Evolutionary conservation across 2,888 invertebrate genomes (phyloP).

Genomic region (Hypercompe scribonia): DNA sequence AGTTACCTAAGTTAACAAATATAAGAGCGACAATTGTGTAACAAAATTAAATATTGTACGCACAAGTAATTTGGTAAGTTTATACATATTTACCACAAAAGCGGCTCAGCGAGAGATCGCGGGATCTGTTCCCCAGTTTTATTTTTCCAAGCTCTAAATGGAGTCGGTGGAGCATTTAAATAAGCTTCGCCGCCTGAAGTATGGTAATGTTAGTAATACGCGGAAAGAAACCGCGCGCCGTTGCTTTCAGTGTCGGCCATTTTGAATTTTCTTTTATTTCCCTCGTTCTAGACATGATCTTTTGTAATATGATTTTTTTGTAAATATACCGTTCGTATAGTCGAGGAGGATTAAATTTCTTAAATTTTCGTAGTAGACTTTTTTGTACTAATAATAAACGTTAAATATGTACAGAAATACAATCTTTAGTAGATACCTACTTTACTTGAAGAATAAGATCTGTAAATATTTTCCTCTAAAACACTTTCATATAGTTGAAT

Average conservation of each 20-base stretch:
- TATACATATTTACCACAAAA: slow-evolving; percentile 87
- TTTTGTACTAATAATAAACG: background rate
- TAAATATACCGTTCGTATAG: slow-evolving; percentile 14
- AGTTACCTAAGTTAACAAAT: slow-evolving; percentile 24
- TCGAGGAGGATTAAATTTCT: background rate
- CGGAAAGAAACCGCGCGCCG: slow-evolving; percentile 80
- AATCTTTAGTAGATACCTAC: too few relatives aligned
- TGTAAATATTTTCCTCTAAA: background rate
- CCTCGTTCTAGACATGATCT: slow-evolving; percentile 57
- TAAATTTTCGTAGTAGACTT: background rate
- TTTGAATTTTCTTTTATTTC: slow-evolving; percentile 74
- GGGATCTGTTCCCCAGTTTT: slow-evolving; percentile 84
- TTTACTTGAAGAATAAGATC: background rate
- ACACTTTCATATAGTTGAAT: background rate
- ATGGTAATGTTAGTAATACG: slow-evolving; percentile 86
- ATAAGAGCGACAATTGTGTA: slow-evolving; percentile 59
- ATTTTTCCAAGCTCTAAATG: slow-evolving; percentile 87
- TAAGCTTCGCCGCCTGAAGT: slow-evolving; percentile 85
- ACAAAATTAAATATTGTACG: slow-evolving; percentile 34
- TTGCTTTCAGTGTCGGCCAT: slow-evolving; percentile 73
- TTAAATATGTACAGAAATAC: background rate
- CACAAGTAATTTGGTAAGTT: slow-evolving; percentile 67
- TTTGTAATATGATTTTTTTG: slow-evolving; percentile 41
- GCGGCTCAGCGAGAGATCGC: slow-evolving; percentile 85
- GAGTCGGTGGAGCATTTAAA: slow-evolving; percentile 87